phyloP scores from a whole-genome alignment of 2,888 invertebrate genomes.

The Amblyjoppa fuscipennis region DNA sequence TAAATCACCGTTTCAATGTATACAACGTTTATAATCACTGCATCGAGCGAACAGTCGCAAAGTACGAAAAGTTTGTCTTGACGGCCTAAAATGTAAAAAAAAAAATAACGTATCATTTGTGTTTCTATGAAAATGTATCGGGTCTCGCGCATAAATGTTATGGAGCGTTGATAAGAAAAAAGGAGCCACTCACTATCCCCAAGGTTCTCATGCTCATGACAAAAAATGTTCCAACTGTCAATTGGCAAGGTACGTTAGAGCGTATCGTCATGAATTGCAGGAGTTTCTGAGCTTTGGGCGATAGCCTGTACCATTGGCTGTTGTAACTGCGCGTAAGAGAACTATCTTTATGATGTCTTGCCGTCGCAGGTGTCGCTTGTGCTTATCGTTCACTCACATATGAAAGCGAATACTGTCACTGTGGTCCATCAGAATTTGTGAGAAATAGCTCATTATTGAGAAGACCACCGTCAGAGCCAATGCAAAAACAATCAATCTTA shows the following conservation, averaged over 20 bases:
- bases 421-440: not conserved
- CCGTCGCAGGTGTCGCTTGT: not conserved
- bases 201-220: constrained; percentile 37
- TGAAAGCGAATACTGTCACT: too few species aligned
- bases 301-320: constrained; percentile 21
- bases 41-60: not conserved
- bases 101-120: not conserved
- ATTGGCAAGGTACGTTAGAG: not conserved
- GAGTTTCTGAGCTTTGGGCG: too few species aligned
- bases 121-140: too few species aligned
- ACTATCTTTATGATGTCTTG: not conserved
- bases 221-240: constrained; percentile 39
- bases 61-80: not conserved
- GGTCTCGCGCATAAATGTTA: too few species aligned
- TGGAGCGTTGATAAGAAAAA: not conserved
- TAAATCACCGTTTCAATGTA: too few species aligned
- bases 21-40: not conserved
- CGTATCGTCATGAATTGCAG: too few species aligned
- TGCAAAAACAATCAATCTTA: not conserved
- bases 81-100: not conserved
- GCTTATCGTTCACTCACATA: not conserved
- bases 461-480: not conserved
- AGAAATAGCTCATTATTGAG: not conserved
- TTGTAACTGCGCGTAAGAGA: not conserved
- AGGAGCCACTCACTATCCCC: constrained; percentile 8